Evolutionary conservation across 1,140 invertebrate genomes (phyloP).

Genomic region (Procambarus clarkii): DNA sequence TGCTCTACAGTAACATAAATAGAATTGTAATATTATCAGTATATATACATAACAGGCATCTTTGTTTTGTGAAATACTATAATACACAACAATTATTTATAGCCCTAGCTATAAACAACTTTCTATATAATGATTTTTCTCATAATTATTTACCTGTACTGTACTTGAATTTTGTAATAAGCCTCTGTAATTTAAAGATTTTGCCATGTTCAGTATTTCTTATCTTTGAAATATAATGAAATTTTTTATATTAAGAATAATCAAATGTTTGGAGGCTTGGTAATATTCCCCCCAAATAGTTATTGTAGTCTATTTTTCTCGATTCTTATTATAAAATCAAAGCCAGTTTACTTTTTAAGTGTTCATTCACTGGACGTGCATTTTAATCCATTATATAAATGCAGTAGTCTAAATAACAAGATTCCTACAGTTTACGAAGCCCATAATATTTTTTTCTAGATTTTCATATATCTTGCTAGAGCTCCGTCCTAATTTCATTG

Average conservation of each 20-base stretch:
- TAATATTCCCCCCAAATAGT: background rate
- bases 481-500: background rate
- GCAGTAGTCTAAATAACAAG: background rate
- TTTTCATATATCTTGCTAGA: background rate
- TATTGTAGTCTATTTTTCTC: background rate
- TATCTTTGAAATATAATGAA: background rate
- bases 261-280: conserved; percentile 1
- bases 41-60: background rate
- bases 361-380: background rate
- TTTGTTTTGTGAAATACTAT: background rate
- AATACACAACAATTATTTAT: background rate
- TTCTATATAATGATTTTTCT: background rate
- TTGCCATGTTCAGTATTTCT: background rate
- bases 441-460: background rate
- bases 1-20: background rate
- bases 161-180: background rate
- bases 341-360: background rate
- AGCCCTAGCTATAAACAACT: background rate
- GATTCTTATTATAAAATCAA: background rate
- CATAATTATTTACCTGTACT: background rate
- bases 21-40: too few species aligned
- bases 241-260: conserved; percentile 1
- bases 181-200: background rate
- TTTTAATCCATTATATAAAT: background rate
- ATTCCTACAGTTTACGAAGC: background rate